Conservation (phyloP, 2,888 invertebrate genomes). For the Limulus polyphemus region DNA sequence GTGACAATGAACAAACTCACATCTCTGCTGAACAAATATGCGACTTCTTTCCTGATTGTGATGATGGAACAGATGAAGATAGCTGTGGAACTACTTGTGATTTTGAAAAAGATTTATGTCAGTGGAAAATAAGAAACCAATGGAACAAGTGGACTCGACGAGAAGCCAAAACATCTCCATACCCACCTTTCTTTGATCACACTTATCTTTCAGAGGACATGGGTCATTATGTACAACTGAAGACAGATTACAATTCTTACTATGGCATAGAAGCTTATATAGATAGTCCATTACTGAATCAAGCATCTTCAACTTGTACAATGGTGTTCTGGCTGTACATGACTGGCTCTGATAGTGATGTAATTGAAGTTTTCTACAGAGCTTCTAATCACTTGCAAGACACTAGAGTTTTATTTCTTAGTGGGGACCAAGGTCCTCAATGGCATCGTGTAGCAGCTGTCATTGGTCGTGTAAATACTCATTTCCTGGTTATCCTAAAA, state of each 20-base stretch:
- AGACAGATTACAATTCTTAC: background rate
- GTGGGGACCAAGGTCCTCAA: background rate
- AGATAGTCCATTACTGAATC: conserved; percentile 13
- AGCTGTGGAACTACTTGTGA: conserved; percentile 18
- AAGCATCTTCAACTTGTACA: conserved; percentile 14
- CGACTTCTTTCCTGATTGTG: conserved; percentile 21
- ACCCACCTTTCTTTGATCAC: conserved; percentile 12
- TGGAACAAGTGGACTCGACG: conserved; percentile 8
- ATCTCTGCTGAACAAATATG: conserved; percentile 17
- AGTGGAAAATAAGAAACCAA: conserved; percentile 6
- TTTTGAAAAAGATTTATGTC: conserved; percentile 16
- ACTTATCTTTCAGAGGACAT: conserved; percentile 8
- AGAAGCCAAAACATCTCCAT: conserved; percentile 4
- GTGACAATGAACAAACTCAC: conserved; percentile 10
- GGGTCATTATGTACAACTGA: conserved; percentile 13
- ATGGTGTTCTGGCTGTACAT: conserved; percentile 19
- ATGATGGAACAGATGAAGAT: conserved; percentile 16
- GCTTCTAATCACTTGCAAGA: background rate
- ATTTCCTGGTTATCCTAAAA: conserved; percentile 10
- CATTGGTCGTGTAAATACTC: conserved; percentile 11
- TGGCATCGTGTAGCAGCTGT: conserved; percentile 14
- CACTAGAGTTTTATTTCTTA: conserved; percentile 3
- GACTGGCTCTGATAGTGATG: background rate
- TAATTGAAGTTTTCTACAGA: background rate
- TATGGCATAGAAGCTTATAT: conserved; percentile 5